These are phyloP conservation scores for Malthinus seriepunctatus DNA, from an alignment of 2,888 invertebrate genomes.

Conservation along the genomic window DNA sequence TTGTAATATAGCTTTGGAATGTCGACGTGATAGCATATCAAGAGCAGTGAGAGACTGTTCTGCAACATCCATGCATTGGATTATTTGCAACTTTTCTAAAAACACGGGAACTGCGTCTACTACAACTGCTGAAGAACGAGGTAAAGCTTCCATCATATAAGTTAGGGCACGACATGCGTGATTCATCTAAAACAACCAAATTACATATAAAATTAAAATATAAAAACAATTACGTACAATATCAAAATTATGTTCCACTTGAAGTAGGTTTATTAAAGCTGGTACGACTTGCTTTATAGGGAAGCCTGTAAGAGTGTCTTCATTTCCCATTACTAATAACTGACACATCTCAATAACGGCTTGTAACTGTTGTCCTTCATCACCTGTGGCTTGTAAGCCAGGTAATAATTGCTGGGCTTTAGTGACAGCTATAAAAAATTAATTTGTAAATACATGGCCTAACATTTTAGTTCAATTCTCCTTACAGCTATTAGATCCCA, in stretches of 20 bases:
- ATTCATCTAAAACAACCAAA: conserved; percentile 74
- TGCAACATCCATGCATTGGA: conserved; percentile 99
- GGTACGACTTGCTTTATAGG: conserved; percentile 98
- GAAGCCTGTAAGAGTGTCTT: conserved; percentile 97
- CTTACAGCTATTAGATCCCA: conserved; percentile 81
- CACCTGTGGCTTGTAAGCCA: conserved; percentile 89
- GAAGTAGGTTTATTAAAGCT: conserved; percentile 86
- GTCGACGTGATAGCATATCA: conserved; percentile 94
- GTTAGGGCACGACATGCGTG: conserved; percentile 97
- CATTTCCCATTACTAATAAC: conserved; percentile 98
- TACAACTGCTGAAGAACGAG: conserved; percentile 93
- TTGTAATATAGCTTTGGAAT: conserved; percentile 94
- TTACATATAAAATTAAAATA: neutral
- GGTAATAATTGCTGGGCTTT: conserved; percentile 93
- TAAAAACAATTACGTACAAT: conserved; percentile 64
- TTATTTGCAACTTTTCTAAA: conserved; percentile 94
- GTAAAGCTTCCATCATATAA: conserved; percentile 98
- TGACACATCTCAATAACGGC: conserved; percentile 99
- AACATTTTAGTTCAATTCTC: too few relatives aligned
- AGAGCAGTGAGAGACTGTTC: conserved; percentile 97
- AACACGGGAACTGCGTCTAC: conserved; percentile 97
- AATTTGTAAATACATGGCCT: neutral
- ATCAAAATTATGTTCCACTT: conserved; percentile 98
- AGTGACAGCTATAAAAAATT: conserved; percentile 62
- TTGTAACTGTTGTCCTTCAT: conserved; percentile 94